These are phyloP conservation scores for Fregetta grallaria DNA, from an alignment of 2,113 vertebrate species.

Conservation along the genomic window DNA sequence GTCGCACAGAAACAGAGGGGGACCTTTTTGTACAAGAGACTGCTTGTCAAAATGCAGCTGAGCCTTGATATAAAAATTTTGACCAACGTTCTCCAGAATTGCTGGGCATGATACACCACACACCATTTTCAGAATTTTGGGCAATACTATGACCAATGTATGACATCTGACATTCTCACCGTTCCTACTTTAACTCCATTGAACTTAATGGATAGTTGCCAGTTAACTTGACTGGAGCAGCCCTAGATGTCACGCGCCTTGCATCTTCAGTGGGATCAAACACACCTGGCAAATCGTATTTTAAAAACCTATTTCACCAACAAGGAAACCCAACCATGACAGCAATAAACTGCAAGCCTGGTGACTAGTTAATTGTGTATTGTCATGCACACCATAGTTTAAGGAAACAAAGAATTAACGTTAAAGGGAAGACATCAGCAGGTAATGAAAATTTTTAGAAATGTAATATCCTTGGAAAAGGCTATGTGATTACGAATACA, in stretches of 20 bases:
- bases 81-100: not conserved
- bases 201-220: not conserved
- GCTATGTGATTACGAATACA: not conserved
- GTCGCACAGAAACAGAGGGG: rapidly evolving
- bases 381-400: not conserved
- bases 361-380: rapidly evolving
- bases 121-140: not conserved
- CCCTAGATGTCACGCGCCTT: not conserved
- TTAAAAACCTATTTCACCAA: not conserved
- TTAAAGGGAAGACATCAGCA: not conserved
- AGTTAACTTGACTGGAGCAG: not conserved
- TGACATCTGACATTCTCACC: not conserved
- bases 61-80: not conserved
- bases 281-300: not conserved
- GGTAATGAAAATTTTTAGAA: not conserved
- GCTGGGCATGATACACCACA: not conserved
- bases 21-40: not conserved
- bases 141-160: not conserved
- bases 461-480: not conserved
- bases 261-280: not conserved
- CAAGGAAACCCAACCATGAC: not conserved
- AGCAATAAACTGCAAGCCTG: not conserved
- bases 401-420: not conserved
- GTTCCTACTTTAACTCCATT: not conserved
- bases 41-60: not conserved